These are phyloP conservation scores for Machimus rusticus DNA, from an alignment of 2,888 invertebrate species.

Conservation along the genomic window DNA sequence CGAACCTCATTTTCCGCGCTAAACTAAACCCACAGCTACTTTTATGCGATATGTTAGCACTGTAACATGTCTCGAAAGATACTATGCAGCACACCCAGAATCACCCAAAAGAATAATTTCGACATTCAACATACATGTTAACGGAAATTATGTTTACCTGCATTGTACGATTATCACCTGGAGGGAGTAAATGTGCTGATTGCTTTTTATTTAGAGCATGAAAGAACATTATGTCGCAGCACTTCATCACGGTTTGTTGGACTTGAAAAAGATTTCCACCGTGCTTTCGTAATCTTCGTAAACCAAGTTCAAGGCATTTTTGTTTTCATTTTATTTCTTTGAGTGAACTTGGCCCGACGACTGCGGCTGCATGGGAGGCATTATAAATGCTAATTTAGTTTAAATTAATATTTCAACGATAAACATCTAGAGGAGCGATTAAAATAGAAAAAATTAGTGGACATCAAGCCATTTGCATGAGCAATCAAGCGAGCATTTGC, in stretches of 20 bases:
- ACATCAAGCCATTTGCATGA: neutral
- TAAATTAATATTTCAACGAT: neutral
- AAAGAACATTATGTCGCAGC: neutral
- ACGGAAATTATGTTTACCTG: constrained; percentile 7
- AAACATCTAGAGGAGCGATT: neutral
- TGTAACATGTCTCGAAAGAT: neutral
- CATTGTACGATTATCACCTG: neutral
- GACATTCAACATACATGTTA: neutral
- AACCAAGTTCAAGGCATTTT: neutral
- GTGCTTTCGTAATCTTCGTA: neutral
- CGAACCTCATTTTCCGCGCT: constrained; percentile 42
- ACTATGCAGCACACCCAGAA: neutral
- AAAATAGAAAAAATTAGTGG: neutral
- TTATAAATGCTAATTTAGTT: neutral
- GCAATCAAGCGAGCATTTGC: neutral
- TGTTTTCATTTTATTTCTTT: neutral
- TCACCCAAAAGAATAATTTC: neutral
- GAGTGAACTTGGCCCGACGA: neutral
- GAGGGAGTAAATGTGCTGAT: neutral
- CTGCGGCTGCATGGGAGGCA: neutral
- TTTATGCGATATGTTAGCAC: neutral
- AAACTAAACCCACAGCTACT: neutral
- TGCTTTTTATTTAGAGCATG: constrained; percentile 16
- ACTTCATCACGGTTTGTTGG: constrained; percentile 7
- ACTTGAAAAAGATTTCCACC: neutral